Evolutionary conservation across 2,888 invertebrate genomes (phyloP).

Genomic region (Sphaerophoria rueppellii): DNA sequence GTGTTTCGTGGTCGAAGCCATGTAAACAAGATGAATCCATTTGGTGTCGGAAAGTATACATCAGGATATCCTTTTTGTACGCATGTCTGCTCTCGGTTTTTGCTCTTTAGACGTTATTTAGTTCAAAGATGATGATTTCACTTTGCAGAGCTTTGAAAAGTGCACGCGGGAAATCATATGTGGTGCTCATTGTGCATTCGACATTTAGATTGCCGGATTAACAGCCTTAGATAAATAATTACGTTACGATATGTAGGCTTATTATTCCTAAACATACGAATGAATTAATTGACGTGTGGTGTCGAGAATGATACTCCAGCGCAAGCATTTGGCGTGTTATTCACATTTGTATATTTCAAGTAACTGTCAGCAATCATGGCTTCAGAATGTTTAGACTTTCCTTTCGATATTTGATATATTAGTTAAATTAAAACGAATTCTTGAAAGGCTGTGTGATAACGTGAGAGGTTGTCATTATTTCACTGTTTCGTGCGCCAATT

Average conservation of each 20-base stretch:
- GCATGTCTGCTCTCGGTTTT: slow-evolving; percentile 46
- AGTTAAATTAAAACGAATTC: too few relatives aligned
- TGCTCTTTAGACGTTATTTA: slow-evolving; percentile 10
- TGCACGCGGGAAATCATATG: slow-evolving; percentile 65
- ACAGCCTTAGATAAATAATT: slow-evolving; percentile 50
- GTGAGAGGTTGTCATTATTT: too few relatives aligned
- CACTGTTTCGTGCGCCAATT: too few relatives aligned
- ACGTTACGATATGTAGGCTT: slow-evolving; percentile 7
- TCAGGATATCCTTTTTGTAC: slow-evolving; percentile 43
- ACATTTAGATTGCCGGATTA: slow-evolving; percentile 10
- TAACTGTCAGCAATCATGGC: too few relatives aligned
- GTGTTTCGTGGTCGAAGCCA: slow-evolving; percentile 2
- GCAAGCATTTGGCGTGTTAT: background rate
- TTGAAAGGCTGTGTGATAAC: too few relatives aligned
- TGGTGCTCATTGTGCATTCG: background rate
- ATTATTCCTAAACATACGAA: background rate
- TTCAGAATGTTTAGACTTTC: too few relatives aligned
- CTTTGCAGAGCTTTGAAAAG: slow-evolving; percentile 57
- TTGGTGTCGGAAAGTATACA: slow-evolving; percentile 39
- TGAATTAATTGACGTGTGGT: slow-evolving; percentile 6
- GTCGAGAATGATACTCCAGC: background rate
- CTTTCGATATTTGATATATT: too few relatives aligned
- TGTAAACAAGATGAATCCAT: slow-evolving; percentile 59
- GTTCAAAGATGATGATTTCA: slow-evolving; percentile 58
- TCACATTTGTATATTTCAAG: background rate